Conservation (phyloP, 1,140 invertebrate species). For the Stegodyphus mimosarum region DNA sequence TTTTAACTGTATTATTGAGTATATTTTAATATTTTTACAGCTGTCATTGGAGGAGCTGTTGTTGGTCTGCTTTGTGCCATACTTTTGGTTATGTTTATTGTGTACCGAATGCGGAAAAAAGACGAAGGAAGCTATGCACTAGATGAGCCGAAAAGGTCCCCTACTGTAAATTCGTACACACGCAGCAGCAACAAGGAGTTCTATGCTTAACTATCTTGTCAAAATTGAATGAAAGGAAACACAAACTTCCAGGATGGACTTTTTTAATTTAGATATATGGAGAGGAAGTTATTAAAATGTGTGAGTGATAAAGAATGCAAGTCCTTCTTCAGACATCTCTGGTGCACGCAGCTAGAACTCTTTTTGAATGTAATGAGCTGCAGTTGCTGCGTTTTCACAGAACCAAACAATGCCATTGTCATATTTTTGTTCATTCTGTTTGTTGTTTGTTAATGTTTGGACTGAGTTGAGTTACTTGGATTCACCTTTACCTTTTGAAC, state of each 20-base stretch:
- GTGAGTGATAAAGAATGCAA: neutral
- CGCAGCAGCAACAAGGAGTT: constrained; percentile 93
- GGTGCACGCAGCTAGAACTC: constrained; percentile 27
- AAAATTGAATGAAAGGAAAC: neutral
- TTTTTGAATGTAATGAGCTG: constrained; percentile 10
- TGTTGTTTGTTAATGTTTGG: constrained; percentile 32
- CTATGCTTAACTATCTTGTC: constrained; percentile 77
- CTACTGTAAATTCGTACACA: constrained; percentile 88
- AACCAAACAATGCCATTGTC: constrained; percentile 59
- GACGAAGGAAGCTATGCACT: constrained; percentile 98
- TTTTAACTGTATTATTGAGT: no score
- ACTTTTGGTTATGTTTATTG: constrained; percentile 98
- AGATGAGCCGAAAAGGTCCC: constrained; percentile 94
- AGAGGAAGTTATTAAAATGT: neutral
- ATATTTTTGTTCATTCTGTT: constrained; percentile 52
- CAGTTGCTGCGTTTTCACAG: constrained; percentile 35
- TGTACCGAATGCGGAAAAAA: constrained; percentile 99
- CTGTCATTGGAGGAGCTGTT: constrained; percentile 97
- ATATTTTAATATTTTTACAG: constrained; percentile 72
- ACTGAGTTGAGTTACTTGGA: neutral
- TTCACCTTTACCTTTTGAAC: neutral
- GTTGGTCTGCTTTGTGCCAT: constrained; percentile 97
- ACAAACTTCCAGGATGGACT: constrained; percentile 21
- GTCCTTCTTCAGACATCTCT: constrained; percentile 22
- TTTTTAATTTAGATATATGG: constrained; percentile 53